These are phyloP conservation scores for Fopius arisanus DNA, from an alignment of 1,140 invertebrate species.

Conservation along the genomic window DNA sequence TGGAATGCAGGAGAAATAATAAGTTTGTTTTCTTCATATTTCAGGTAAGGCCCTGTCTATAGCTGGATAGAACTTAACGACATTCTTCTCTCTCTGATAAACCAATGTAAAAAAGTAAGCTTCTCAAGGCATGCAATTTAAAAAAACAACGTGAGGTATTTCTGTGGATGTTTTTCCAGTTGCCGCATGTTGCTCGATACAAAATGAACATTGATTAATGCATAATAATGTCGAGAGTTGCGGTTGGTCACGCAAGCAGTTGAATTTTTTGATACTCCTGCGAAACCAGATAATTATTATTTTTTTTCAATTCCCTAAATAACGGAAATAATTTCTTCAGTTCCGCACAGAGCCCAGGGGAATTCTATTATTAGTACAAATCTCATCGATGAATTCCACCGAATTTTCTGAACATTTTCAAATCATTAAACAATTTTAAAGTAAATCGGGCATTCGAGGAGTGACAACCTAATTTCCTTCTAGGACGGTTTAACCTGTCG, in stretches of 20 bases:
- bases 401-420: too few relatives aligned
- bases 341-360: too few relatives aligned
- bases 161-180: neutral
- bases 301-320: neutral
- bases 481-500: too few relatives aligned
- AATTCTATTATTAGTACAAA: too few relatives aligned
- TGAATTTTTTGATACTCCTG: neutral
- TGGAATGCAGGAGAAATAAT: neutral
- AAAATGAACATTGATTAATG: slow-evolving; percentile 25
- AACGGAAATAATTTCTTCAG: too few relatives aligned
- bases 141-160: neutral
- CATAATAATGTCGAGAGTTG: slow-evolving; percentile 15
- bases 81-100: neutral
- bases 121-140: neutral
- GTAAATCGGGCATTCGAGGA: too few relatives aligned
- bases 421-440: too few relatives aligned
- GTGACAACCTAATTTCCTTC: too few relatives aligned
- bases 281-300: neutral
- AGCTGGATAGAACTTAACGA: neutral
- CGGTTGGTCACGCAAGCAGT: slow-evolving; percentile 15
- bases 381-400: too few relatives aligned
- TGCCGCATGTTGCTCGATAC: slow-evolving; percentile 15
- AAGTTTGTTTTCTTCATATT: neutral
- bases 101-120: neutral
- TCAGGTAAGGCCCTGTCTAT: neutral